Base-by-base conservation (phyloP, 1,140 invertebrate species). In the Listronotus oregonensis region DNA sequence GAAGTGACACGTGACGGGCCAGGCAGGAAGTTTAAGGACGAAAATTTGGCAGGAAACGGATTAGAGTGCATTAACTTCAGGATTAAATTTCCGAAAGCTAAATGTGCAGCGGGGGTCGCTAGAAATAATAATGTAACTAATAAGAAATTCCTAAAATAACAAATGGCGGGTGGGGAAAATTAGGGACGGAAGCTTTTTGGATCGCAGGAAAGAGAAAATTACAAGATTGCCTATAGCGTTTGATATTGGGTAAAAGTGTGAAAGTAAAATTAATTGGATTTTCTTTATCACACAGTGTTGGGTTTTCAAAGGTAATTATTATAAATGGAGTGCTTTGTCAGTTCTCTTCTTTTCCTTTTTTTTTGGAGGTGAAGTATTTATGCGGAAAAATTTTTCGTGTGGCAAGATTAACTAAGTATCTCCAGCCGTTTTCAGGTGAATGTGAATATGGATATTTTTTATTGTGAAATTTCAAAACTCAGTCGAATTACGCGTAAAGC, bases 31-130 rank as follows among this genome's bases (percentile, higher is more conserved):
- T 54, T 14, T 46, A 58, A 47, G 18, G 56, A 34, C 43, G 42
- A 46, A 58, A 58, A 43, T 58, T 58, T 32, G 56, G 44, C 56
- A 47, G 42, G 56, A 27, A 58, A 58, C 31, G 37, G 47, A 58
- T 47, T 47, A 58, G 52, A 42, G 52, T 18, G 52, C 52, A 55
- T 55, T 55, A 55, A 42, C 34, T 21, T n/a, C 18, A 21, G 39
- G 52, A 55, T 55, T 55, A 55, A 55, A 37, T 55, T 55, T 55
- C 52, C 34, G 46, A 49, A 49, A 49, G 46, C 46, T 37, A 49
- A 49, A 49, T 49, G 46, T 21, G 15, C 18, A 49, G 46, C 46
- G 18, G 18, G 46, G 46, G 46, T 49, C 15, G 46, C 18, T 21
- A 18, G 46, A 12, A 49, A 44, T 44, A 44, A 44, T 44, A 44